Conservation (phyloP, 2,888 invertebrate species). For the Leucophora obtusa region DNA sequence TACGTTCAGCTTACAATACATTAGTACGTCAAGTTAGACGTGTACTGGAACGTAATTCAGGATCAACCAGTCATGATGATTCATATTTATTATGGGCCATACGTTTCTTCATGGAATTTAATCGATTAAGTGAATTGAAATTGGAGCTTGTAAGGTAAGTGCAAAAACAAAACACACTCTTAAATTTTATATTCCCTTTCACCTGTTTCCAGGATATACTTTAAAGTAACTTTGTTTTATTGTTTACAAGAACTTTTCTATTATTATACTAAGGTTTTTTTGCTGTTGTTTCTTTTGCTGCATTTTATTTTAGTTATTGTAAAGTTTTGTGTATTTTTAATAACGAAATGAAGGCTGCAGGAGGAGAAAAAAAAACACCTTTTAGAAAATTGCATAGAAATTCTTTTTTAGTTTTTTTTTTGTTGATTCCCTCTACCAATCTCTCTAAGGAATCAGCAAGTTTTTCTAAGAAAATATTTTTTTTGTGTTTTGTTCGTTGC, state of each 20-base stretch:
- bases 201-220: conserved; percentile 13
- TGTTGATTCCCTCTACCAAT: conserved; percentile 34
- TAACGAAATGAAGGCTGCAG: conserved; percentile 13
- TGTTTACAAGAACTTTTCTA: conserved; percentile 53
- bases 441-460: conserved; percentile 47
- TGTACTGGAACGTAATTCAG: conserved; percentile 83
- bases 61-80: conserved; percentile 90
- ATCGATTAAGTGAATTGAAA: conserved; percentile 91
- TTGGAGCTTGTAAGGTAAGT: conserved; percentile 92
- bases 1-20: conserved; percentile 94
- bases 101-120: conserved; percentile 98
- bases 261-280: conserved; percentile 44
- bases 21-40: conserved; percentile 93
- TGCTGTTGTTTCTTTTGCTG: conserved; percentile 3
- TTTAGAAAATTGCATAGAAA: conserved; percentile 60
- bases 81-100: conserved; percentile 96
- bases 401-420: conserved; percentile 19
- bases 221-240: conserved; percentile 80
- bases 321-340: conserved; percentile 28
- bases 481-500: conserved; percentile 24
- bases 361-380: conserved; percentile 55
- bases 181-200: not conserved
- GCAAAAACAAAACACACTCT: not conserved
- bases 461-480: conserved; percentile 36
- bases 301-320: conserved; percentile 18